These are phyloP conservation scores for Campoletis raptor DNA, from an alignment of 2,888 invertebrate genomes.

Conservation along the genomic window DNA sequence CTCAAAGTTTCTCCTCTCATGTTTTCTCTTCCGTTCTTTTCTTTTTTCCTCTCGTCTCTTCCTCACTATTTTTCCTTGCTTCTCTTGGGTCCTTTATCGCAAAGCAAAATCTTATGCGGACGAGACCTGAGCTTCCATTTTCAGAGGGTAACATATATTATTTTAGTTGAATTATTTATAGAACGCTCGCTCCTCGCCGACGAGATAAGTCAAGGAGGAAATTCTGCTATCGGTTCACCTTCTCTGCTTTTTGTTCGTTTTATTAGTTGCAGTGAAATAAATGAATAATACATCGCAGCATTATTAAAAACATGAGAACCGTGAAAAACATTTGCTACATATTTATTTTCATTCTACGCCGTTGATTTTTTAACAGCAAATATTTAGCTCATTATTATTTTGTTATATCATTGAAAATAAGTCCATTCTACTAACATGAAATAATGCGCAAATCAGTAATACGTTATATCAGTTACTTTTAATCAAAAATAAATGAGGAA, in stretches of 20 bases:
- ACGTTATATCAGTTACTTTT: background rate
- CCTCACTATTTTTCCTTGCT: background rate
- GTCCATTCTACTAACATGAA: background rate
- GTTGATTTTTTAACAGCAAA: background rate
- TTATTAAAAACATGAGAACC: background rate
- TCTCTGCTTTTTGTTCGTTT: conserved; percentile 13
- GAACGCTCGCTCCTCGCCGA: conserved; percentile 70
- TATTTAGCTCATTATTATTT: background rate
- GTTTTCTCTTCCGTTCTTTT: conserved; percentile 15
- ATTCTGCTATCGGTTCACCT: conserved; percentile 26
- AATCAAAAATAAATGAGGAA: background rate
- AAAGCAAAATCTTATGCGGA: conserved; percentile 10
- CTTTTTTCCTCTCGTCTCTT: conserved; percentile 15
- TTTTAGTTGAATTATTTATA: conserved; percentile 84
- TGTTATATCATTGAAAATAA: background rate
- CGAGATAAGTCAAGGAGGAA: conserved; percentile 34
- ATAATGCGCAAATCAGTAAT: background rate
- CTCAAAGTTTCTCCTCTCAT: conserved; percentile 31
- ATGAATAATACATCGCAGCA: conserved; percentile 15
- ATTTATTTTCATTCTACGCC: background rate
- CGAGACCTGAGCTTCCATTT: conserved; percentile 25
- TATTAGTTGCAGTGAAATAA: conserved; percentile 4
- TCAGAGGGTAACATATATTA: conserved; percentile 77
- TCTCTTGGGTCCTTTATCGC: conserved; percentile 30
- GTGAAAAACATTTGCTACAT: background rate